Conservation (phyloP, 1,140 invertebrate genomes). For the Aplysia californica region DNA sequence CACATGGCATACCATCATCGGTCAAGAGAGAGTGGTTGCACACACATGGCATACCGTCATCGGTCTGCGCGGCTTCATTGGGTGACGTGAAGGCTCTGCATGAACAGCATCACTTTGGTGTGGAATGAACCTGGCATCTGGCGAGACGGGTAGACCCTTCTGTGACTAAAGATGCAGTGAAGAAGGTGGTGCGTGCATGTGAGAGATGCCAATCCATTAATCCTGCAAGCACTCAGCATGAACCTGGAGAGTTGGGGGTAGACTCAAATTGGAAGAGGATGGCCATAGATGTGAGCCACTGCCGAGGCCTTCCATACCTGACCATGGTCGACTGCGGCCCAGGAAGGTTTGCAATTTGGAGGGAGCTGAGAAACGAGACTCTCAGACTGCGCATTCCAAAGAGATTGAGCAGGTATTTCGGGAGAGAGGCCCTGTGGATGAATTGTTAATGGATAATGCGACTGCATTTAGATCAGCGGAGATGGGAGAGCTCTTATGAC, state of each 20-base stretch:
- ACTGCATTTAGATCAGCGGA: slow-evolving; percentile 1
- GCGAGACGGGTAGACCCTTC: not conserved
- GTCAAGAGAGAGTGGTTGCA: too few species aligned
- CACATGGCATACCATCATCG: not conserved
- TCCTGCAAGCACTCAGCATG: not conserved
- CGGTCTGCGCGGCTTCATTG: not conserved
- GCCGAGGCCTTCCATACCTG: not conserved
- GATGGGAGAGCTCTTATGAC: not conserved
- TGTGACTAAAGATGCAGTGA: not conserved
- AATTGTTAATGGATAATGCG: not conserved
- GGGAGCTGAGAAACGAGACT: not conserved
- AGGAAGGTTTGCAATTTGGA: slow-evolving; percentile 1
- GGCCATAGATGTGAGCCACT: not conserved
- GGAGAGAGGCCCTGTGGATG: not conserved
- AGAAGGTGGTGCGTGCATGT: not conserved
- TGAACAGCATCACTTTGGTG: not conserved
- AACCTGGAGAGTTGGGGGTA: not conserved
- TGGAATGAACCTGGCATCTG: not conserved
- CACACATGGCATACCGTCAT: too few species aligned
- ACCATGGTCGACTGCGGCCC: not conserved
- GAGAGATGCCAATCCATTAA: not conserved
- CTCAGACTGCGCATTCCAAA: not conserved
- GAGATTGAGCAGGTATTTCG: not conserved
- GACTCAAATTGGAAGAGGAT: not conserved
- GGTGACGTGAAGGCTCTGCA: not conserved